Evolutionary conservation across 2,113 vertebrate genomes (phyloP).

Genomic region (Bujurquina vittata): DNA sequence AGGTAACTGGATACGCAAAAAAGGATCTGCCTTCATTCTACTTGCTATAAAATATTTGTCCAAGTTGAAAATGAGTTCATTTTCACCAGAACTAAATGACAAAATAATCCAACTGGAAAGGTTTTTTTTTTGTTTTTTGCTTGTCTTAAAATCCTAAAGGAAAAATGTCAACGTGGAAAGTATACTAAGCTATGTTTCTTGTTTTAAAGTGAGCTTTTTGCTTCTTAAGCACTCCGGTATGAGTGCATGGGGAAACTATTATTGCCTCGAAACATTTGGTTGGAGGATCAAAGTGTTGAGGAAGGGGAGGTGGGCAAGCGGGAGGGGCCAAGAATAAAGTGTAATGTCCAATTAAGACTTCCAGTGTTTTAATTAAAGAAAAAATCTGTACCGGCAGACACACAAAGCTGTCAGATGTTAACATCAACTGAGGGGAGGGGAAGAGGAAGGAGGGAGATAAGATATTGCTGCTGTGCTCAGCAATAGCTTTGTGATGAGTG

Average conservation of each 20-base stretch:
- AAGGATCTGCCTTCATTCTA: background rate
- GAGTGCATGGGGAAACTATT: constrained; percentile 50
- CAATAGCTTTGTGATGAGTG: constrained; percentile 58
- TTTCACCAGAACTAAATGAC: background rate
- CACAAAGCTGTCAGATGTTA: constrained; percentile 63
- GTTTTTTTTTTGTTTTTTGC: background rate
- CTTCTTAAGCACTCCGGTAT: constrained; percentile 27
- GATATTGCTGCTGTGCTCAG: constrained; percentile 59
- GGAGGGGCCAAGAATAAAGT: constrained; percentile 52
- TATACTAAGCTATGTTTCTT: constrained; percentile 16
- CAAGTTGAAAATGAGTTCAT: background rate
- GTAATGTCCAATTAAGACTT: constrained; percentile 72
- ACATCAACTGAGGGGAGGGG: constrained; percentile 32
- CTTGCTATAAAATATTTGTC: background rate
- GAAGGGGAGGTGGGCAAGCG: constrained; percentile 24
- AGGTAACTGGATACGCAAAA: background rate
- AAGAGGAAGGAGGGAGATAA: constrained; percentile 40
- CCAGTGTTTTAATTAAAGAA: constrained; percentile 74
- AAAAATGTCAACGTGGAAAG: constrained; percentile 8
- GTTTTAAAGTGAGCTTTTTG: constrained; percentile 46
- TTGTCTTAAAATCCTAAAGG: constrained; percentile 16
- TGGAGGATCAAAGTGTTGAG: constrained; percentile 62
- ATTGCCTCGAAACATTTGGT: constrained; percentile 51
- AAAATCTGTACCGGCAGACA: constrained; percentile 38
- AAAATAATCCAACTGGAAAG: constrained; percentile 27